Conservation (phyloP, 2,888 invertebrate species). For the Patella pellucida region DNA sequence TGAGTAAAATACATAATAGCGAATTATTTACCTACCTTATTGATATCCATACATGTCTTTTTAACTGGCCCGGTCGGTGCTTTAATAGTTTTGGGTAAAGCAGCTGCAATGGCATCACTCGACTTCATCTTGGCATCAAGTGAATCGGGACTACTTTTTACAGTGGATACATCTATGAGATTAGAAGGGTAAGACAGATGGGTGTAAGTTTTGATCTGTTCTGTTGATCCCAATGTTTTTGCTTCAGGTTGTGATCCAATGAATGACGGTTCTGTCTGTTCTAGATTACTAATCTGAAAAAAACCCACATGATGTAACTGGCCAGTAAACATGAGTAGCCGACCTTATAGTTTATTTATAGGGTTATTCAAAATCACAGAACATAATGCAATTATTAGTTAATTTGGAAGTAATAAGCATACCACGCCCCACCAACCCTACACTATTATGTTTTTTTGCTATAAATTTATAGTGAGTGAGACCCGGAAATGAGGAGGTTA, state of each 20-base stretch:
- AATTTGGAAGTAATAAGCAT: no score
- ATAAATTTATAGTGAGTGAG: no score
- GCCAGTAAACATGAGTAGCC: neutral
- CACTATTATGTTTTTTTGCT: no score
- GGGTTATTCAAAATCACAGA: no score
- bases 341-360: no score
- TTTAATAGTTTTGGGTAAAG: slow-evolving; percentile 30
- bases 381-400: no score
- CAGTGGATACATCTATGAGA: slow-evolving; percentile 40
- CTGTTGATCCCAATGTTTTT: slow-evolving; percentile 11
- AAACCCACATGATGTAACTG: neutral
- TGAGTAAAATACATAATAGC: no score
- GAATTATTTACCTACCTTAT: slow-evolving; percentile 34
- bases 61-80: slow-evolving; percentile 12
- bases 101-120: slow-evolving; percentile 32
- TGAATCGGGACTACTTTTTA: slow-evolving; percentile 39
- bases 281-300: slow-evolving; percentile 27
- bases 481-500: no score
- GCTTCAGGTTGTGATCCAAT: slow-evolving; percentile 30
- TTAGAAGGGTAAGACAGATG: slow-evolving; percentile 34
- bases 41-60: slow-evolving; percentile 42
- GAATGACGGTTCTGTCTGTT: slow-evolving; percentile 25
- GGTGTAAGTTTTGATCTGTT: slow-evolving; percentile 37
- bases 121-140: slow-evolving; percentile 42
- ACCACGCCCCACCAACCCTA: no score